Conservation (phyloP, 2,888 invertebrate species). For the Vannuccia rotundouncinata region DNA sequence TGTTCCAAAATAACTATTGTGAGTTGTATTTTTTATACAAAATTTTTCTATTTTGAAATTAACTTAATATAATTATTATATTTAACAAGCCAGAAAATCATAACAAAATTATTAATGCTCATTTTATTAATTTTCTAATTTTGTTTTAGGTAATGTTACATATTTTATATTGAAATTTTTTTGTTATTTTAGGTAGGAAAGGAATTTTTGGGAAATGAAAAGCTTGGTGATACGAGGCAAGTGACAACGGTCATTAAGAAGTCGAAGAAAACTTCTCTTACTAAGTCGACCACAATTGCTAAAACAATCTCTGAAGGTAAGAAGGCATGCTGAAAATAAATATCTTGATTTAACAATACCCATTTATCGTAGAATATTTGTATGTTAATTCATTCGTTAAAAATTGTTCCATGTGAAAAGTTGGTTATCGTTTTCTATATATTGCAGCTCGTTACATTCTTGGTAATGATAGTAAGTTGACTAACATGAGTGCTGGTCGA, state of each 20-base stretch:
- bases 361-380: background rate
- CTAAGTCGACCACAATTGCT: background rate
- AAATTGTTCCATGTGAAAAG: background rate
- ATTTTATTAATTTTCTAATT: no score
- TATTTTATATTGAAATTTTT: no score
- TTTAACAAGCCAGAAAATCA: no score
- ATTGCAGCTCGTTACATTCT: background rate
- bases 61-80: no score
- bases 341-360: background rate
- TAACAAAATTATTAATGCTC: no score
- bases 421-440: no score
- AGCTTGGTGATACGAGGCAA: slow-evolving; percentile 2
- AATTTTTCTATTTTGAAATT: no score
- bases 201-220: slow-evolving; percentile 22
- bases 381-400: background rate
- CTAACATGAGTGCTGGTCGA: slow-evolving; percentile 4
- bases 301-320: background rate
- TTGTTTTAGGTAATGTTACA: no score
- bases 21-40: no score
- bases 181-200: background rate
- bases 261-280: background rate
- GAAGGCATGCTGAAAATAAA: background rate
- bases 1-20: no score
- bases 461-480: background rate
- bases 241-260: slow-evolving; percentile 21